Evolutionary conservation across 2,113 vertebrate genomes (phyloP).

Genomic region (Setophaga coronata): DNA sequence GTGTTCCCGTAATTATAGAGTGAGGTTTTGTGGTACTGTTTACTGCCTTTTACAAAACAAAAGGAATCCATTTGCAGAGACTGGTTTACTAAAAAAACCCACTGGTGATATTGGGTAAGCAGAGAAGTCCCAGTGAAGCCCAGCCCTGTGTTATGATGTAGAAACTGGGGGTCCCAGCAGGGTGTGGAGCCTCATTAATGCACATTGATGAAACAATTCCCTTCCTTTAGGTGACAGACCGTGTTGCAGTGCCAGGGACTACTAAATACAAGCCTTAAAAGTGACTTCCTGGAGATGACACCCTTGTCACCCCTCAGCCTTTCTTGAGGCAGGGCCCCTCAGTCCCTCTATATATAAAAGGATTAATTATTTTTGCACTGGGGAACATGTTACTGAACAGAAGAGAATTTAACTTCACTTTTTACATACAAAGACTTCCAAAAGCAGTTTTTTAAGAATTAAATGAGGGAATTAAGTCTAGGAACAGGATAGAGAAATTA

Average conservation of each 20-base stretch:
- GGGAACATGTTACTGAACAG: background rate
- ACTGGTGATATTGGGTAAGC: background rate
- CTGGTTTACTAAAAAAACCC: background rate
- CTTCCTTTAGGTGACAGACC: background rate
- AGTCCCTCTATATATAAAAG: background rate
- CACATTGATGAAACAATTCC: background rate
- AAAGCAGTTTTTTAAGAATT: background rate
- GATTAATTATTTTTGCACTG: background rate
- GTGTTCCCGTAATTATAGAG: background rate
- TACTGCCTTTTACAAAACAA: background rate
- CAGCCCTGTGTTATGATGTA: rapidly evolving
- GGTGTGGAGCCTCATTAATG: background rate
- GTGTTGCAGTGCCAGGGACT: background rate
- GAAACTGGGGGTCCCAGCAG: background rate
- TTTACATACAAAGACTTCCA: background rate
- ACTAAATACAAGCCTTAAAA: background rate
- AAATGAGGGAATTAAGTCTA: background rate
- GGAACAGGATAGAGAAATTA: background rate
- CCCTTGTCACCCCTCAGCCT: background rate
- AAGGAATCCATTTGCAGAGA: background rate
- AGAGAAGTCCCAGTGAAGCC: background rate
- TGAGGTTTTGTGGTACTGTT: background rate
- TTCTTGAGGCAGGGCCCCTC: background rate
- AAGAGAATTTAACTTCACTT: background rate
- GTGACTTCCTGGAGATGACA: background rate